Evolutionary conservation across 2,888 invertebrate genomes (phyloP).

Genomic region (Dione vanillae): DNA sequence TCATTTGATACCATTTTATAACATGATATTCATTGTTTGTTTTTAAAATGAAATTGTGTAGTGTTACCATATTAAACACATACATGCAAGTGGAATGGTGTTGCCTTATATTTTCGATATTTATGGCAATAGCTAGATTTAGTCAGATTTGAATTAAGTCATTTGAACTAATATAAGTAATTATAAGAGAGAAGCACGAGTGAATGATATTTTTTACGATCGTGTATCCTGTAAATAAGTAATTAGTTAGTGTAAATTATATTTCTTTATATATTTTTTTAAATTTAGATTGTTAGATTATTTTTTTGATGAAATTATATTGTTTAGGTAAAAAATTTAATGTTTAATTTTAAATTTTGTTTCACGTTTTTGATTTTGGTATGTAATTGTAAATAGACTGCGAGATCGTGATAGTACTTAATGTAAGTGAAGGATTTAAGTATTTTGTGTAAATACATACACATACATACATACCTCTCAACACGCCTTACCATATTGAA

Average conservation of each 20-base stretch:
- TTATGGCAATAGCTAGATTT: constrained; percentile 47
- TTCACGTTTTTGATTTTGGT: constrained; percentile 48
- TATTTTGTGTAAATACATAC: constrained; percentile 30
- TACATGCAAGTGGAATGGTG: constrained; percentile 52
- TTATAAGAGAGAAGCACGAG: constrained; percentile 37
- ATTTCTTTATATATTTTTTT: constrained; percentile 45
- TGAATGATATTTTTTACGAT: constrained; percentile 51
- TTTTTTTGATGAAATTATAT: constrained; percentile 43
- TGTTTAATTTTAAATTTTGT: constrained; percentile 39
- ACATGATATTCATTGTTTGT: background rate
- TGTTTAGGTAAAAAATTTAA: constrained; percentile 29
- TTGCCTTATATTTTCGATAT: constrained; percentile 68
- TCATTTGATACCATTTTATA: background rate
- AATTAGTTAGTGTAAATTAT: constrained; percentile 54
- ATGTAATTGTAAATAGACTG: constrained; percentile 57
- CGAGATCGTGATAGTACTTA: constrained; percentile 78
- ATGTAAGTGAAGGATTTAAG: constrained; percentile 56
- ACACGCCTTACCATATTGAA: constrained; percentile 34
- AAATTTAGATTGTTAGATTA: constrained; percentile 45
- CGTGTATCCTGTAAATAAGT: constrained; percentile 51
- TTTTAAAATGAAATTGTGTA: constrained; percentile 14
- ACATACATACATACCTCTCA: constrained; percentile 34
- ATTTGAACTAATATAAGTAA: constrained; percentile 38
- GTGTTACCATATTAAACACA: constrained; percentile 30
- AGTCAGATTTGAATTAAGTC: constrained; percentile 40